A percentile compares a stretch with the other conserved stretches of the same genome.
These are phyloP conservation scores for Melospiza georgiana DNA, from an alignment of 2,113 vertebrate species.

Conservation along the genomic window DNA sequence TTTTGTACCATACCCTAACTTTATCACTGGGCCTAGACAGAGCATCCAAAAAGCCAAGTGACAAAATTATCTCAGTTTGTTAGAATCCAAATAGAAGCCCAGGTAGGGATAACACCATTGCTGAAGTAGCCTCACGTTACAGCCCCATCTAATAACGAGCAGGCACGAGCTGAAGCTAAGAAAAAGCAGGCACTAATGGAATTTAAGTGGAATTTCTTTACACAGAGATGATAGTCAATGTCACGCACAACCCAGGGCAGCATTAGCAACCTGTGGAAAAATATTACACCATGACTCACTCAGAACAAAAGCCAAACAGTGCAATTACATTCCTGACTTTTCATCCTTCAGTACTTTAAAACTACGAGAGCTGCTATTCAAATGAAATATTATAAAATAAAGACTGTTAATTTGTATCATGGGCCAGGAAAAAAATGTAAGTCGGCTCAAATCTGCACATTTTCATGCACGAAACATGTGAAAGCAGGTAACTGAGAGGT, in stretches of 20 bases:
- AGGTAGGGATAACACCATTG: background rate
- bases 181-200: constrained; percentile 42
- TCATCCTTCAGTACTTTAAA: background rate
- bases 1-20: background rate
- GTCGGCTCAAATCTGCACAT: background rate
- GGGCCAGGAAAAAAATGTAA: background rate
- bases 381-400: constrained; percentile 4
- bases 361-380: background rate
- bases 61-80: background rate
- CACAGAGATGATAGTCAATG: background rate
- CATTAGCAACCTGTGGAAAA: constrained; percentile 24
- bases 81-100: background rate
- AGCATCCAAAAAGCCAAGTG: background rate
- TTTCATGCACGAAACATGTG: background rate
- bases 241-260: background rate
- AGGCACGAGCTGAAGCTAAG: background rate
- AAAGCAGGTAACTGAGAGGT: background rate
- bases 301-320: background rate
- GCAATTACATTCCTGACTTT: background rate
- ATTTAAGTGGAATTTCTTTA: constrained; percentile 60
- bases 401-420: background rate
- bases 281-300: background rate
- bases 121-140: background rate
- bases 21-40: background rate
- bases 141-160: background rate